Evolutionary conservation across 1,140 invertebrate species (phyloP), one percentile per base, ranked within the genome.

Genomic region (Solenopsis fugax): DNA sequence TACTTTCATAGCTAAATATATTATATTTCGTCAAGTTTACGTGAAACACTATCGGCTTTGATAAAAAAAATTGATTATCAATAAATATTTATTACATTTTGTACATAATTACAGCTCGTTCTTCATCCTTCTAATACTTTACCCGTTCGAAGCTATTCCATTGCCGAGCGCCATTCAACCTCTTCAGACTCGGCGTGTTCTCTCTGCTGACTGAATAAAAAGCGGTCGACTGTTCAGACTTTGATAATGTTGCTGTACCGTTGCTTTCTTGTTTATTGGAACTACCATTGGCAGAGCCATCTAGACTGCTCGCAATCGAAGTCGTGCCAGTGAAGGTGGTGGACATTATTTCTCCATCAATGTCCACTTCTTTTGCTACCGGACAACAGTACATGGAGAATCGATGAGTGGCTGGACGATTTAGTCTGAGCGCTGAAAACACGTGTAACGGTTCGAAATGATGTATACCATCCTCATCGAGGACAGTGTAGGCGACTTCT

Each of bases 371-470:
- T 18, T 96, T 95, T 18, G 96, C 95, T 0, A 96, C 93, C 6
- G 96, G 96, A 88, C 96, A 97, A 81, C 96, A 96, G 85, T 97
- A 97, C 96, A 97, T 96, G 0, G 96, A 96, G 87, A 97, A 97
- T 4, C 96, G 94, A 93, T 97, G 96, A 4, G 96, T 96, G 4
- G 96, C 96, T 4, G 96, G 96, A 88, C 96, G 96, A 87, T 96
- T 96, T 9, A 97, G 92, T 80, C 96, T 96, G 65, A 98, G 93
- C 0, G 97, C 97, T 12, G 96, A 96, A 89, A 97, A 97, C 10
- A 97, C 97, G 88, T 97, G 97, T 64, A 97, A 92, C 0, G 97
- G 97, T 92, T 98, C 97, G 92, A 98, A 98, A 93, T 97, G 97
- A 78, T 96, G 96, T 37, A 98, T 96, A 29, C 97, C 97, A 87